Base-by-base conservation (phyloP, 2,888 invertebrate genomes). In the Eristalinus sepulchralis region DNA sequence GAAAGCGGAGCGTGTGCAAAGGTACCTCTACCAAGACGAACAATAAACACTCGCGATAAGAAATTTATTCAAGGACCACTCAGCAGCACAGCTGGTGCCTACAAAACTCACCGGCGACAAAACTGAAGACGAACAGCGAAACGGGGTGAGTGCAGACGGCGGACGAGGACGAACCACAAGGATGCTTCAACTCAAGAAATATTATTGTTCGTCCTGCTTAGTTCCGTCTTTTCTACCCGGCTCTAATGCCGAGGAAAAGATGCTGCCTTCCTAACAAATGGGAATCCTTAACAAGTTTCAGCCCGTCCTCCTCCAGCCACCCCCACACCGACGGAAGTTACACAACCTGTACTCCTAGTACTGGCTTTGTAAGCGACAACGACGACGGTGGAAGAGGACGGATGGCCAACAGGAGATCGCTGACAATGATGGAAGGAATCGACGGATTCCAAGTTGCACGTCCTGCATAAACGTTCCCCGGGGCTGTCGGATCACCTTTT, bases 241-340 rank as follows among this genome's bases (percentile, higher is more conserved):
- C 68, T 22, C 68, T 78, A 73, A 73, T 59, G 73, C 62, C 33
- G 57, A 55, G 24, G 62, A 62, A 63, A 83, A 68, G 73, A 83
- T 73, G 78, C 63, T 73, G 68, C 68, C 68, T 79, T 53, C 63
- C 31, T 70, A 79, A 79, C 73, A 79, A 73, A 83, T 78, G 79
- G 36, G 24, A 63, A 47, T 73, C 59, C 79, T 79, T 70, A 68
- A 59, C 68, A 73, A 83, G 79, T 79, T 83, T 68, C 6, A 63
- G 34, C 64, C 31, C 13, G 11, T 34, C 47, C 59, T 22, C 9
- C 11, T 10, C 10, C 47, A 6, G n/a, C 47, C 47, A 17, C 47
- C 47, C 9, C 34, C 6, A 6, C 2, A 13, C 4, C 36, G 39
- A 4, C 39, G 39, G 39, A n/a, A 39, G 39, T 4, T n/a, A 47